phyloP scores from a whole-genome alignment of 2,888 invertebrate species.

The Lagria hirta region DNA sequence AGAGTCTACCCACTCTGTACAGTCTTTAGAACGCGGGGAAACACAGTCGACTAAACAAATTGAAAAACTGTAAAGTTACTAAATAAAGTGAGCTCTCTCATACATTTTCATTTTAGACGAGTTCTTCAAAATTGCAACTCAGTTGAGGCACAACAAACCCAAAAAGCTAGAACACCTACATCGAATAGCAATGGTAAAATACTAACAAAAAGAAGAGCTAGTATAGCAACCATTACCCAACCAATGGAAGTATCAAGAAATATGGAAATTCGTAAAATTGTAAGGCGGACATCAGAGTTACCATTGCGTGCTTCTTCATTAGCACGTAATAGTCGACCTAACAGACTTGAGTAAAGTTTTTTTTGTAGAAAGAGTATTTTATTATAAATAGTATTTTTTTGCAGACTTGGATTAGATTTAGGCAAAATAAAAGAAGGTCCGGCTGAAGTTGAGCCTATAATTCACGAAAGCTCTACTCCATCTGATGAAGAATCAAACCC shows the following conservation, averaged over 20 bases:
- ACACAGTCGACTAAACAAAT: too few relatives aligned
- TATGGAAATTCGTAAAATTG: conserved; percentile 36
- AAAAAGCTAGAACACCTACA: conserved; percentile 19
- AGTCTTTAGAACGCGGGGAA: too few relatives aligned
- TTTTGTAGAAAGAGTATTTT: conserved; percentile 6
- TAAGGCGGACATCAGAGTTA: conserved; percentile 48
- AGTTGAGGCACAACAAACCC: conserved; percentile 30
- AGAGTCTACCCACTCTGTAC: too few relatives aligned
- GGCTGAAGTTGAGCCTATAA: conserved; percentile 28
- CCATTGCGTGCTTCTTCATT: conserved; percentile 43
- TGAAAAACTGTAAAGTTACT: too few relatives aligned
- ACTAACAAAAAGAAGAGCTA: conserved; percentile 57
- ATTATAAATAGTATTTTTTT: conserved; percentile 21
- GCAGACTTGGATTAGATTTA: conserved; percentile 50
- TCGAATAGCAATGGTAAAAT: conserved; percentile 34
- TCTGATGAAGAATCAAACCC: conserved; percentile 21
- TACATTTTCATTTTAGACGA: conserved; percentile 38
- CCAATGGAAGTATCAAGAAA: conserved; percentile 34
- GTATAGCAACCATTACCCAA: conserved; percentile 58
- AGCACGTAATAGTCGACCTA: conserved; percentile 50
- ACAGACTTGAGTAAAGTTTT: conserved; percentile 53
- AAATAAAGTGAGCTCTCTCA: background rate
- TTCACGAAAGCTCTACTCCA: conserved; percentile 8
- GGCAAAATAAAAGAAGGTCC: conserved; percentile 50
- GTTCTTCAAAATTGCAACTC: conserved; percentile 47